Conservation (phyloP, 2,888 invertebrate species). For the Eupelmus urozonus region DNA sequence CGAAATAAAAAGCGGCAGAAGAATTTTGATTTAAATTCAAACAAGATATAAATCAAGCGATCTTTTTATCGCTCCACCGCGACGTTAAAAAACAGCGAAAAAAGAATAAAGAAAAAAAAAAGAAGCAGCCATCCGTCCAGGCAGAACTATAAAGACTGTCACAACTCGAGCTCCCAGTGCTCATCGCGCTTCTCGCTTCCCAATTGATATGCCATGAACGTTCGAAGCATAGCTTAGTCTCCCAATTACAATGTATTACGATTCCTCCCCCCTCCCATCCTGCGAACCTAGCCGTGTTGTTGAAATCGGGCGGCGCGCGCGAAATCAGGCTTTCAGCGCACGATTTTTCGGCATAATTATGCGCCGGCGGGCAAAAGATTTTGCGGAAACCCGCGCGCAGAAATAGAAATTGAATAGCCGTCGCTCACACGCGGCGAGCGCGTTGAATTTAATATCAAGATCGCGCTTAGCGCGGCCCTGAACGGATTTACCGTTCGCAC, state of each 20-base stretch:
- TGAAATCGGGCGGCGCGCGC: not conserved
- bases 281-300: too few relatives aligned
- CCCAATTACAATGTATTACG: constrained; percentile 55
- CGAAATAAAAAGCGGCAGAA: too few relatives aligned
- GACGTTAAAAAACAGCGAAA: constrained; percentile 4
- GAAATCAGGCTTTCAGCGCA: constrained; percentile 48
- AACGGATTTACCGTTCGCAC: constrained; percentile 58
- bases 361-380: constrained; percentile 37
- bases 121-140: not conserved
- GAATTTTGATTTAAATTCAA: constrained; percentile 49
- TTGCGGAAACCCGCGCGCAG: constrained; percentile 47
- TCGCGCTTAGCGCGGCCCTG: constrained; percentile 46
- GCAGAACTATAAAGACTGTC: not conserved
- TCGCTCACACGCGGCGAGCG: constrained; percentile 41
- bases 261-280: not conserved
- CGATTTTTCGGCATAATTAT: constrained; percentile 55
- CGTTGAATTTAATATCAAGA: constrained; percentile 58
- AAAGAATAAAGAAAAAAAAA: constrained; percentile 15
- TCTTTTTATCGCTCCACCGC: constrained; percentile 12
- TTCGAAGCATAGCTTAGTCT: constrained; percentile 29
- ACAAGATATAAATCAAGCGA: constrained; percentile 25
- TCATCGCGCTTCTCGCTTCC: too few relatives aligned
- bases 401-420: constrained; percentile 51
- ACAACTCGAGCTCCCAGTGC: not conserved
- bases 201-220: constrained; percentile 48